These are phyloP conservation scores for Anadara kagoshimensis DNA, from an alignment of 1,140 invertebrate species.

Conservation along the genomic window DNA sequence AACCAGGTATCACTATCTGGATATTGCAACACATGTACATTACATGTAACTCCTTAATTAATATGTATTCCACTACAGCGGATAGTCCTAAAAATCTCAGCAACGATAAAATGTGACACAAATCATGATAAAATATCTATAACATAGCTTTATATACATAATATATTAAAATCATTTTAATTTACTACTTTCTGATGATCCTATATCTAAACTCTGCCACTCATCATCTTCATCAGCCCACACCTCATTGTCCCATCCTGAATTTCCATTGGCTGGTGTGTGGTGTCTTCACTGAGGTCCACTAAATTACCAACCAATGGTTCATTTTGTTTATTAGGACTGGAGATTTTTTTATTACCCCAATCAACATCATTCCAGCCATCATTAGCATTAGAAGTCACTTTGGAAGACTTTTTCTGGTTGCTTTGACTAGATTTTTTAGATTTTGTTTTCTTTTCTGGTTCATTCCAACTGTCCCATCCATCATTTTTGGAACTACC, in stretches of 20 bases:
- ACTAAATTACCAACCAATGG: slow-evolving; percentile 66
- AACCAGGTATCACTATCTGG: too few species aligned
- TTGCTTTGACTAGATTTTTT: slow-evolving; percentile 45
- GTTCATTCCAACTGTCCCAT: slow-evolving; percentile 53
- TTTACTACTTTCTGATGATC: slow-evolving; percentile 31
- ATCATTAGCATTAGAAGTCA: slow-evolving; percentile 36
- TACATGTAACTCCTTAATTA: too few species aligned
- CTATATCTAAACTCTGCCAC: slow-evolving; percentile 66
- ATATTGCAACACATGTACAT: too few species aligned
- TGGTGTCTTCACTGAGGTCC: slow-evolving; percentile 56
- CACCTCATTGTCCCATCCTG: slow-evolving; percentile 69
- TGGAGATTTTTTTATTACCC: slow-evolving; percentile 54
- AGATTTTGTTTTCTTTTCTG: slow-evolving; percentile 17
- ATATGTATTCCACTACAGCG: too few species aligned
- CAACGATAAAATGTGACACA: too few species aligned
- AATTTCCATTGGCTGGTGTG: slow-evolving; percentile 18
- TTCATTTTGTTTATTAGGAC: slow-evolving; percentile 58
- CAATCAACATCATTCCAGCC: slow-evolving; percentile 64
- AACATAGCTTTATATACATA: too few species aligned
- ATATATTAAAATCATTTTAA: slow-evolving; percentile 27
- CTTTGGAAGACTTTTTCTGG: slow-evolving; percentile 45
- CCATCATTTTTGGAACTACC: slow-evolving; percentile 44
- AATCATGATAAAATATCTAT: too few species aligned
- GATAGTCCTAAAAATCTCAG: too few species aligned
- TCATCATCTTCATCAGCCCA: slow-evolving; percentile 66